Evolutionary conservation across 2,888 invertebrate species (phyloP).

Genomic region (Mylabris sibirica): DNA sequence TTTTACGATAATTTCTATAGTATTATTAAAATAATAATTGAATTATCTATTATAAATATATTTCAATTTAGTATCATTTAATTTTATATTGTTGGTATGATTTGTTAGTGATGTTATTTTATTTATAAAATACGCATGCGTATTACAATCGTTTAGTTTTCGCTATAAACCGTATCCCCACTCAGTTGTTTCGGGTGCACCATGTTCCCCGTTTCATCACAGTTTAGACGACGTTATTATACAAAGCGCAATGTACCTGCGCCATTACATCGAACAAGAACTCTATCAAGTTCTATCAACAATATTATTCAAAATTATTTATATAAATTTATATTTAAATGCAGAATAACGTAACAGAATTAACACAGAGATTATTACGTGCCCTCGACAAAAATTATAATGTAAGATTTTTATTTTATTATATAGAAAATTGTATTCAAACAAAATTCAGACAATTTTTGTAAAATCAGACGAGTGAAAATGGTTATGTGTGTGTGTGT

Average conservation of each 20-base stretch:
- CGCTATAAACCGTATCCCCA: slow-evolving; percentile 58
- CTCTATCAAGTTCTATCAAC: slow-evolving; percentile 59
- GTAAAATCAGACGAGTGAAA: not conserved
- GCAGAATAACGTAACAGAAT: slow-evolving; percentile 85
- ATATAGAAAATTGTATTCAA: slow-evolving; percentile 34
- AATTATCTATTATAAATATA: too few species aligned
- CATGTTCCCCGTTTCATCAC: slow-evolving; percentile 61
- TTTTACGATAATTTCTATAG: too few species aligned
- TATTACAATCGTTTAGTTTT: slow-evolving; percentile 50
- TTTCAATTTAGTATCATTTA: too few species aligned
- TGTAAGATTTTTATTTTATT: slow-evolving; percentile 72
- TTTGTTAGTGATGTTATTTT: too few species aligned
- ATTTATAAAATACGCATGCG: slow-evolving; percentile 50
- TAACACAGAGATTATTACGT: slow-evolving; percentile 95
- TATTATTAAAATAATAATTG: too few species aligned
- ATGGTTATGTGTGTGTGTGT: slow-evolving; percentile 28
- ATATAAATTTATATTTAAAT: slow-evolving; percentile 69
- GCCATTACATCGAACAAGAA: slow-evolving; percentile 62
- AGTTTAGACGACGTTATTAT: slow-evolving; percentile 61
- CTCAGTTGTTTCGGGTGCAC: slow-evolving; percentile 62
- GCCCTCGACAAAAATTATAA: slow-evolving; percentile 97
- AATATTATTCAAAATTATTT: slow-evolving; percentile 62
- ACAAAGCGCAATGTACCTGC: slow-evolving; percentile 63
- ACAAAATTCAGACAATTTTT: slow-evolving; percentile 43
- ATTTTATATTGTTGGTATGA: too few species aligned